phyloP scores from a whole-genome alignment of 2,888 invertebrate genomes.

The Ectemnius lituratus region DNA sequence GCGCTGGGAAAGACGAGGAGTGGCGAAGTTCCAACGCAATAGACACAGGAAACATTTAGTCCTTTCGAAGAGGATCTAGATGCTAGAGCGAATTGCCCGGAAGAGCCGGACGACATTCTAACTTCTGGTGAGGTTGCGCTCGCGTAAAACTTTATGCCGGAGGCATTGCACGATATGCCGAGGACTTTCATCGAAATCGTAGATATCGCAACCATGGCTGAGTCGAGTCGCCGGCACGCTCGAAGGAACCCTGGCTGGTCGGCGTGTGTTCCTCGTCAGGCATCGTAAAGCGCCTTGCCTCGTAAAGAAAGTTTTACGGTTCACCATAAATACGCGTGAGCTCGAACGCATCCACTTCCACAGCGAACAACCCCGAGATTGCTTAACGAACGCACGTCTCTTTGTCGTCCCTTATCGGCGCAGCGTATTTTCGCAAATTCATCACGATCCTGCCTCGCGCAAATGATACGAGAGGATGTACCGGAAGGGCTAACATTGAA shows the following conservation, averaged over 20 bases:
- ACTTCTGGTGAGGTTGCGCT: not conserved
- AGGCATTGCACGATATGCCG: not conserved
- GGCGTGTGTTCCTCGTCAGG: slow-evolving; percentile 38
- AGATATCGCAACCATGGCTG: not conserved
- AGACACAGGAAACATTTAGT: not conserved
- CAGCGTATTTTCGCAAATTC: slow-evolving; percentile 17
- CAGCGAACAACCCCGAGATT: slow-evolving; percentile 21
- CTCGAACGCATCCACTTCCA: slow-evolving; percentile 28
- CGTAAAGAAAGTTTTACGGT: slow-evolving; percentile 49
- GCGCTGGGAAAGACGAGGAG: not conserved
- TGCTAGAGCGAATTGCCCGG: not conserved
- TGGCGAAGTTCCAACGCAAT: not conserved
- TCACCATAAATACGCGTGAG: slow-evolving; percentile 32
- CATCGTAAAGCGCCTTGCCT: slow-evolving; percentile 45
- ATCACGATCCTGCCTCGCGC: not conserved
- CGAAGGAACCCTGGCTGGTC: slow-evolving; percentile 25
- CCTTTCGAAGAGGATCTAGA: not conserved
- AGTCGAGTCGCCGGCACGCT: not conserved
- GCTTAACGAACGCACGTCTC: slow-evolving; percentile 41
- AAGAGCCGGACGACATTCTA: not conserved
- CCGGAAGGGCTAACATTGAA: too few species aligned
- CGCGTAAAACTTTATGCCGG: slow-evolving; percentile 1
- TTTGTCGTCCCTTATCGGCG: slow-evolving; percentile 29
- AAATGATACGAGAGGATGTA: not conserved
- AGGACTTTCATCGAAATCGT: slow-evolving; percentile 5